Conservation (phyloP, 2,113 vertebrate genomes). For the Laticauda colubrina region DNA sequence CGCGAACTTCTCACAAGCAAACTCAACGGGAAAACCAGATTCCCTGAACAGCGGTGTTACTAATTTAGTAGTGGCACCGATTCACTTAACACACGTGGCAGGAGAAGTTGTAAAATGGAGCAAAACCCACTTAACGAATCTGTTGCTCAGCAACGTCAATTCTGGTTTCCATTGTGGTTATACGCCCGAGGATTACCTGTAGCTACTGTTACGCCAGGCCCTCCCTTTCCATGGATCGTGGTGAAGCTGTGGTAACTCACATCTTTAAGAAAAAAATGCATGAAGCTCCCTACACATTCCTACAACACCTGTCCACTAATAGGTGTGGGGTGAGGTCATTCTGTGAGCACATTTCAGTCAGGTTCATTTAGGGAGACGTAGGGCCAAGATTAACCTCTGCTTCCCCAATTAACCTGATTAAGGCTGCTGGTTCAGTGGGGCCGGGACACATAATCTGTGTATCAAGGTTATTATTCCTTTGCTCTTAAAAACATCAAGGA, state of each 20-base stretch:
- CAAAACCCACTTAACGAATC: too few species aligned
- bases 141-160: too few species aligned
- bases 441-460: background rate
- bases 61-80: too few species aligned
- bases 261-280: background rate
- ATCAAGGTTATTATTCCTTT: background rate
- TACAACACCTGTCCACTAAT: background rate
- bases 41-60: too few species aligned
- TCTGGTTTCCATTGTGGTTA: too few species aligned
- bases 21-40: too few species aligned
- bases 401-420: background rate
- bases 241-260: background rate
- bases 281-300: background rate
- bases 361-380: background rate
- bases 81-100: too few species aligned
- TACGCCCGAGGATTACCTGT: background rate
- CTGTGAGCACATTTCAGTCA: background rate
- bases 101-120: too few species aligned
- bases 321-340: background rate
- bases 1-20: too few species aligned
- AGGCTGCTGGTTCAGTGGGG: background rate
- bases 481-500: background rate
- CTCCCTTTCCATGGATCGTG: background rate
- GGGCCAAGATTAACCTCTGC: background rate
- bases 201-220: background rate